These are phyloP conservation scores for Sesia apiformis DNA, from an alignment of 2,888 invertebrate species.

Conservation along the genomic window DNA sequence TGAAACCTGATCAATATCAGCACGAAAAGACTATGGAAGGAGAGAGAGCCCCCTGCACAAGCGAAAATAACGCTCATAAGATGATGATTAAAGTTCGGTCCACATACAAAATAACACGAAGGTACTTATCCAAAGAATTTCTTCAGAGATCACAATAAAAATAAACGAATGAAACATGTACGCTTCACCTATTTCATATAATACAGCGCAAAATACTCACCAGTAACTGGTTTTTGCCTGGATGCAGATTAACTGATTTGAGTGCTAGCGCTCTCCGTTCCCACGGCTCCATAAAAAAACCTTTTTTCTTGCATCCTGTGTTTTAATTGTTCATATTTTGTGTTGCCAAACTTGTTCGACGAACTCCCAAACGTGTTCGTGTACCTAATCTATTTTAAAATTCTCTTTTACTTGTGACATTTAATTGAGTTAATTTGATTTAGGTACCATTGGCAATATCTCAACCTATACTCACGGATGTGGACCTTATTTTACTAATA, in stretches of 20 bases:
- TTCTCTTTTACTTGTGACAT: too few species aligned
- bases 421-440: too few species aligned
- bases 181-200: background rate
- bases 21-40: too few species aligned
- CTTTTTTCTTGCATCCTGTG: conserved; percentile 28
- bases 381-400: background rate
- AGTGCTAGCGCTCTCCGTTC: conserved; percentile 11
- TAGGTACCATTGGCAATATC: too few species aligned
- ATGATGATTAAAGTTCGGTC: too few species aligned
- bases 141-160: background rate
- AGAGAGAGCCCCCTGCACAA: too few species aligned
- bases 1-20: too few species aligned
- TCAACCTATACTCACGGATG: too few species aligned
- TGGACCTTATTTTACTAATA: too few species aligned
- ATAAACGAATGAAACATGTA: background rate
- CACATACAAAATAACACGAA: too few species aligned
- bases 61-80: too few species aligned
- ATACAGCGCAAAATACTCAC: background rate
- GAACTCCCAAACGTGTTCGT: background rate
- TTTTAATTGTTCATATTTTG: conserved; percentile 23
- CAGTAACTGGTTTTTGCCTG: conserved; percentile 19
- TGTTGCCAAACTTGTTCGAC: background rate
- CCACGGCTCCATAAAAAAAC: conserved; percentile 21
- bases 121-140: background rate
- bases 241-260: conserved; percentile 16